Base-by-base conservation (phyloP, 2,113 vertebrate genomes). In the Leiothrix lutea region DNA sequence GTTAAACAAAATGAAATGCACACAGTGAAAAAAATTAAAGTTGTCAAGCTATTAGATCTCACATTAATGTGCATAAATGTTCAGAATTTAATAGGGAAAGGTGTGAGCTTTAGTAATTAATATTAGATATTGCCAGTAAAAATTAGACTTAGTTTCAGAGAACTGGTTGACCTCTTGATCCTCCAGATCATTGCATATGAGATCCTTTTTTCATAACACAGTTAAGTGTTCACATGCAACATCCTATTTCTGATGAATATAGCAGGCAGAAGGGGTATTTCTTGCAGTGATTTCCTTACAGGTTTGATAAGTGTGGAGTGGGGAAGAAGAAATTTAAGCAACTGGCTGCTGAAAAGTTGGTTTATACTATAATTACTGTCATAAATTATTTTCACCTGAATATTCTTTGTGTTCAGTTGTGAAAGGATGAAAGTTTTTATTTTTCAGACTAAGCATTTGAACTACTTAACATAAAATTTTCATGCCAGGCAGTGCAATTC, bases 91-190 rank as follows among this genome's bases (percentile, higher is more conserved):
- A 85, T 60, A 17, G 80, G 69, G 86, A 95, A 95, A 95, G 90
- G 58, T 92, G 33, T 91, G 31, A 80, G 47, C 35, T 61, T 93
- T 94, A 94, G 94, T 97, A 97, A 97, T 98, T 97, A 97, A 93
- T 95, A 95, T 90, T 94, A 95, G 75, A 88, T 90, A 73, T 66
- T 96, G 66, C 71, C 90, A 89, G 80, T 82, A 97, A 97, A 97
- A 89, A 95, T 90, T 92, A 94, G 95, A 69, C 53, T 95, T 94
- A 45, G 53, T 90, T 97, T 93, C 35, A 91, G 80, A 96, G 67
- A 72, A 94, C 61, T 71, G 85, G 69, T 48, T 97, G 94, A 97
- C 97, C 96, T 97, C 97, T 60, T 88, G 71, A 64, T 90, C 73
- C 65, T 91, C 57, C 87, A 94, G 73, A 86, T 94, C 90, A 90